Evolutionary conservation across 2,888 invertebrate genomes (phyloP).

Genomic region (Orchesellides sinensis): DNA sequence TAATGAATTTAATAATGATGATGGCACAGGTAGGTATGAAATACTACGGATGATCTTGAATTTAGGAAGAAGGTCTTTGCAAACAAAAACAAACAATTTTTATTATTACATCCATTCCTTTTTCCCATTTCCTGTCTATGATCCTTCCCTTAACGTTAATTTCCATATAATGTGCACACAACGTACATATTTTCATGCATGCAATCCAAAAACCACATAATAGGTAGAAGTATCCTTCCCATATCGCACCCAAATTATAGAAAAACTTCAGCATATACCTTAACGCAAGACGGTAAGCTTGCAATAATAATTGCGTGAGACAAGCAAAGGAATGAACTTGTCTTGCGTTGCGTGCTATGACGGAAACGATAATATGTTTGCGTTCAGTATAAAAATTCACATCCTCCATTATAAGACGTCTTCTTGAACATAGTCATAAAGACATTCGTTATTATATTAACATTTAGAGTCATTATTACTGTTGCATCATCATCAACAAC

Average conservation of each 20-base stretch:
- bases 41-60: slow-evolving; percentile 48
- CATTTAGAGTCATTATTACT: too few species aligned
- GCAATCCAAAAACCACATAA: neutral
- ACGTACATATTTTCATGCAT: neutral
- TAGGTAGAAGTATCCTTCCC: neutral
- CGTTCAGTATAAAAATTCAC: neutral
- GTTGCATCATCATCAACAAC: too few species aligned
- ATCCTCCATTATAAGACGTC: too few species aligned
- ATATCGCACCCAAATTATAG: neutral
- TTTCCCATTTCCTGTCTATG: slow-evolving; percentile 58
- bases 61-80: slow-evolving; percentile 49
- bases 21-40: too few species aligned
- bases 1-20: neutral
- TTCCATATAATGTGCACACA: slow-evolving; percentile 46
- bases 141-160: slow-evolving; percentile 58
- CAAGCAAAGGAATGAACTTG: neutral
- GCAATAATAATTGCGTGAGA: neutral
- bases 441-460: too few species aligned
- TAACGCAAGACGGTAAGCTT: too few species aligned
- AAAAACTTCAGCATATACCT: too few species aligned
- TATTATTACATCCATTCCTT: neutral
- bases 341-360: too few species aligned
- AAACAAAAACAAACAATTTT: slow-evolving; percentile 28
- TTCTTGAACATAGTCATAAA: too few species aligned
- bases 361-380: too few species aligned